Evolutionary conservation across 2,888 invertebrate genomes (phyloP), one percentile per base, ranked within the genome.

Genomic region (Drosophila mulleri): DNA sequence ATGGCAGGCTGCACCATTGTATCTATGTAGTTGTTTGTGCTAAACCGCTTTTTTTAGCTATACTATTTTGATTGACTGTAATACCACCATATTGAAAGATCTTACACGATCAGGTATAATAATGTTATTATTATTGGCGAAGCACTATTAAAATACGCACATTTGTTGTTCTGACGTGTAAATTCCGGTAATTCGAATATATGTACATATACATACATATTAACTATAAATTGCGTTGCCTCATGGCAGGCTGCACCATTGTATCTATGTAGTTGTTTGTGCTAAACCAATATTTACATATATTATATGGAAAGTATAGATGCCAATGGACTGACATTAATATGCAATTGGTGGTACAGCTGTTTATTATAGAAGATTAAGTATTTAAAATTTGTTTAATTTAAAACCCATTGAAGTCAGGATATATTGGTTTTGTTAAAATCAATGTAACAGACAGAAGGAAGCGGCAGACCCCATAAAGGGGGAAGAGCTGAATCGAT

Each of bases 261-360:
- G 14, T 23, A 47, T 47, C 16, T 45, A n/a, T n/a, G n/a, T n/a
- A 23, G 26, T 47, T 26, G 14, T 45, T 2, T 14, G 37, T 37
- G 16, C 20, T 16, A 12, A 18, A 16, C 7, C 26, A 26, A 9
- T 32, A 37, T 16, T 6, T 8, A 39, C 26, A 23, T 4, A 12
- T 12, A 29, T 54, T 42, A 20, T 29, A 42, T 18, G 14, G 54
- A 39, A 37, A 39, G n/a, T 26, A 23, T 12, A 23, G 26, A 20
- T 26, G 37, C 7, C 41, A 41, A 26, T 9, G 16, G 47, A 37
- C 14, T 48, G 59, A 12, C 52, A 69, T 52, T 20, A 29, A 42
- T 61, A 48, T 45, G 23, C 53, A 53, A 44, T 66, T 72, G 61
- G 35, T 54, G 16, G 18, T 9, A 57, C 77, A 65, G 60, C 57